Evolutionary conservation across 2,797 vertebrate genomes (phyloP).

Genomic region (Decapterus maruadsi): DNA sequence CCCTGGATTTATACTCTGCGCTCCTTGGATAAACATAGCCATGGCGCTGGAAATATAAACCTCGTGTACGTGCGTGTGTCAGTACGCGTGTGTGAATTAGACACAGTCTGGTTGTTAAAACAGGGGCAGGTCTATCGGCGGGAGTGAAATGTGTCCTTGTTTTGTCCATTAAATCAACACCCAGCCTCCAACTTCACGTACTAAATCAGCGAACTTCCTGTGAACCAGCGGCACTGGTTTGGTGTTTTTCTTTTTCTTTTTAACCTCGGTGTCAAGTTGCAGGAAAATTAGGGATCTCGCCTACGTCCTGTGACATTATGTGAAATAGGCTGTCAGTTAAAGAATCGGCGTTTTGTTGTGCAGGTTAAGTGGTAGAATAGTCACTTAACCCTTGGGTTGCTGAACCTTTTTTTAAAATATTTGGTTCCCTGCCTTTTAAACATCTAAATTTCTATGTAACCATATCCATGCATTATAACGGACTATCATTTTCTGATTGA

Average conservation of each 20-base stretch:
- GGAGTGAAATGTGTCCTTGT: conserved; percentile 64
- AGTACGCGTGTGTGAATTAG: conserved; percentile 62
- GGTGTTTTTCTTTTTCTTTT: conserved; percentile 7
- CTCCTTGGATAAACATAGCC: conserved; percentile 81
- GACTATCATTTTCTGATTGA: background rate
- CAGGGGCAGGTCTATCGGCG: conserved; percentile 49
- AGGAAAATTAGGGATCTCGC: conserved; percentile 25
- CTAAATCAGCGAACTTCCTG: conserved; percentile 50
- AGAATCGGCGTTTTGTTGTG: conserved; percentile 13
- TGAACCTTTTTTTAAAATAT: background rate
- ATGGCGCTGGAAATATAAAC: conserved; percentile 81
- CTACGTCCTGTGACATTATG: conserved; percentile 12
- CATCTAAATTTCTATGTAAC: too few species aligned
- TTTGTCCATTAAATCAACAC: conserved; percentile 62
- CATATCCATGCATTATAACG: background rate
- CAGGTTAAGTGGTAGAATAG: background rate
- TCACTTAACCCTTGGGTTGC: background rate
- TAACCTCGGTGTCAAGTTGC: conserved; percentile 14
- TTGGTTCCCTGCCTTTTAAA: too few species aligned
- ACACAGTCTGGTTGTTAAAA: conserved; percentile 68
- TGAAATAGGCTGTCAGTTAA: conserved; percentile 8
- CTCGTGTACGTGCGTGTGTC: conserved; percentile 47
- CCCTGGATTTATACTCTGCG: conserved; percentile 76
- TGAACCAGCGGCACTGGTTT: conserved; percentile 30
- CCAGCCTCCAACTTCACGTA: conserved; percentile 19